Percentiles rank a stretch among this genome's conserved stretches.
These are phyloP conservation scores for Podilymbus podiceps DNA, from an alignment of 2,113 vertebrate species.

Conservation along the genomic window DNA sequence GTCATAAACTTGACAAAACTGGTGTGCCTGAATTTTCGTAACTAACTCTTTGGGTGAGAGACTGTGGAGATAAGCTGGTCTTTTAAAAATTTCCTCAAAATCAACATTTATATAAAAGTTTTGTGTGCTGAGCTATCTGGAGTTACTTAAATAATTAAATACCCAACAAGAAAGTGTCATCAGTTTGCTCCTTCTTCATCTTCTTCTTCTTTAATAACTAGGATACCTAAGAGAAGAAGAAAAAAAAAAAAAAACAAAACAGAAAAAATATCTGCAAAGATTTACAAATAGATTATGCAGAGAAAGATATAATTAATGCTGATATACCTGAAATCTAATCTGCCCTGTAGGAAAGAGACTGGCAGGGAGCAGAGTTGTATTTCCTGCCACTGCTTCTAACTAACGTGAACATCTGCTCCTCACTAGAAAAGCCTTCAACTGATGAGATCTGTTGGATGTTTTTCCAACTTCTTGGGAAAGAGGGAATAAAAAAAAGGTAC, in stretches of 20 bases:
- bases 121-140: conserved; percentile 50
- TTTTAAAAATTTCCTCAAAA: conserved; percentile 71
- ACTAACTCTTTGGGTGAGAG: conserved; percentile 54
- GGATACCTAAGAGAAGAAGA: conserved; percentile 64
- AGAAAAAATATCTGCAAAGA: background rate
- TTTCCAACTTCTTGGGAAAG: background rate
- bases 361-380: background rate
- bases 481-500: background rate
- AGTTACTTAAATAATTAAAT: conserved; percentile 74
- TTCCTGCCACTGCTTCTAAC: background rate
- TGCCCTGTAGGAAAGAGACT: background rate
- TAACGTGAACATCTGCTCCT: background rate
- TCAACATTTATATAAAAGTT: conserved; percentile 69
- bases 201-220: conserved; percentile 79
- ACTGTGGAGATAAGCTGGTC: conserved; percentile 20
- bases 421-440: background rate
- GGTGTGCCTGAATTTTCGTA: conserved; percentile 22
- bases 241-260: background rate
- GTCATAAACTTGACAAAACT: conserved; percentile 19
- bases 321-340: background rate
- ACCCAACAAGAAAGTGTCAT: conserved; percentile 22
- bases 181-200: conserved; percentile 77
- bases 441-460: background rate
- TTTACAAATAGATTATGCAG: background rate
- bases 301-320: background rate